Base-by-base conservation (phyloP, 2,888 invertebrate species). In the Eilema caniola region DNA sequence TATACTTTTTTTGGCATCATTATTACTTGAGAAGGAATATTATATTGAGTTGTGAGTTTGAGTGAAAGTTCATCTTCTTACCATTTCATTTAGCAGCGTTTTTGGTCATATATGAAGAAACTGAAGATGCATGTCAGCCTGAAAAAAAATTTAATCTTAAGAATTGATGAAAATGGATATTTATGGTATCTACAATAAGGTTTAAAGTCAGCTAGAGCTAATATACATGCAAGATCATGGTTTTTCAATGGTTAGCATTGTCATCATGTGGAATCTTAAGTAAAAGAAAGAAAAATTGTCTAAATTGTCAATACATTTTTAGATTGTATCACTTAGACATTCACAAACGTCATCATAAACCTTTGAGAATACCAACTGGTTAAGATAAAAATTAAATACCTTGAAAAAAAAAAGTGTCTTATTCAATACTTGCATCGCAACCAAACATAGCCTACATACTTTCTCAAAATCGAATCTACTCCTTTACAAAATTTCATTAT, bases 191-290 rank as follows among this genome's bases (percentile, higher is more conserved):
- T 28, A 25, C 1, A 28, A 16, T 25, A 25, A 7, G 24, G 28
- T 59, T 25, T 16, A 31, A 33, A 24, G 67, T 94, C 95, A 95
- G 95, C 87, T 95, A 95, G 95, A 95, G 94, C 95, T 95, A 95
- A 95, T 95, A 94, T 93, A 94, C 95, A 95, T 95, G 95, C 94
- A 94, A 94, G 79, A 94, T 94, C 95, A 94, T 86, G 81, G 82
- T 87, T 85, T 82, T 73, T 95, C 95, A 95, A 94, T 88, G 91
- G 93, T 93, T 95, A 94, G 93, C 93, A 93, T 93, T 94, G 81
- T 94, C 95, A 95, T 95, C 94, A 93, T 91, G 60, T 75, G 20
- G 25, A 59, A 24, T 59, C 23, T 24, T 59, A 59, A 1, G 47
- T 20, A 2, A 20, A 16, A 16, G 16, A 47, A 2, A 20, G 20